These are phyloP conservation scores for Latheticus oryzae DNA, from an alignment of 2,888 invertebrate species.

Conservation along the genomic window DNA sequence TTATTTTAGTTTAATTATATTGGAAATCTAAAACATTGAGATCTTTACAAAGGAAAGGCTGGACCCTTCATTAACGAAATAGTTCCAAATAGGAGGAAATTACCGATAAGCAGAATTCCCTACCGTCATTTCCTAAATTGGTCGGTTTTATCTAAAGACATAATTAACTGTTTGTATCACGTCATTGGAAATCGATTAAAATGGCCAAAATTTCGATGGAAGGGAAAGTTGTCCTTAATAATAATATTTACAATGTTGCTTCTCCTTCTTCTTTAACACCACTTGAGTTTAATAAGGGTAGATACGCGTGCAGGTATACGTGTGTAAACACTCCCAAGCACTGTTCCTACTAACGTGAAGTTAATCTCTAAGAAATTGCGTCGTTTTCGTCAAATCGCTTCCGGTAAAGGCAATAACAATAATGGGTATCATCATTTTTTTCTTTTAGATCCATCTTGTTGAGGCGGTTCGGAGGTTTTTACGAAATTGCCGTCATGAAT, in stretches of 20 bases:
- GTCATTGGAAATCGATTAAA: conserved; percentile 17
- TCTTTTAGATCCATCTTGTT: conserved; percentile 9
- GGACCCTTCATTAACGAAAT: conserved; percentile 21
- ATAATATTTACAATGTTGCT: conserved; percentile 29
- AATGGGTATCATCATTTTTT: conserved; percentile 28
- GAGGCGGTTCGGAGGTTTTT: conserved; percentile 1
- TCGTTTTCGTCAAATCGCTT: conserved; percentile 29
- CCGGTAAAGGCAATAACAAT: conserved; percentile 33
- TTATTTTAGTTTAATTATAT: no score
- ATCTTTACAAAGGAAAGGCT: conserved; percentile 2
- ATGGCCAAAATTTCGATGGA: no score
- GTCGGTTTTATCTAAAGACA: conserved; percentile 23
- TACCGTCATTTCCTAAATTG: conserved; percentile 28
- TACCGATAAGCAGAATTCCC: conserved; percentile 20
- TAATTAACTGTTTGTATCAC: conserved; percentile 33
- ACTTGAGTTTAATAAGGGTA: conserved; percentile 24
- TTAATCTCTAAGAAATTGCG: conserved; percentile 31
- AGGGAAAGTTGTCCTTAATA: no score
- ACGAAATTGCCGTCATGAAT: conserved; percentile 14
- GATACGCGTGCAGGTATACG: conserved; percentile 27
- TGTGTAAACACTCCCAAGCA: conserved; percentile 26
- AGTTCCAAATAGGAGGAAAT: conserved; percentile 24
- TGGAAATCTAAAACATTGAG: no score
- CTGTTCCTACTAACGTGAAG: conserved; percentile 27
- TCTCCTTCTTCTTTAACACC: conserved; percentile 13